Base-by-base conservation (phyloP, 2,797 vertebrate species). In the Enteromius viviparus region DNA sequence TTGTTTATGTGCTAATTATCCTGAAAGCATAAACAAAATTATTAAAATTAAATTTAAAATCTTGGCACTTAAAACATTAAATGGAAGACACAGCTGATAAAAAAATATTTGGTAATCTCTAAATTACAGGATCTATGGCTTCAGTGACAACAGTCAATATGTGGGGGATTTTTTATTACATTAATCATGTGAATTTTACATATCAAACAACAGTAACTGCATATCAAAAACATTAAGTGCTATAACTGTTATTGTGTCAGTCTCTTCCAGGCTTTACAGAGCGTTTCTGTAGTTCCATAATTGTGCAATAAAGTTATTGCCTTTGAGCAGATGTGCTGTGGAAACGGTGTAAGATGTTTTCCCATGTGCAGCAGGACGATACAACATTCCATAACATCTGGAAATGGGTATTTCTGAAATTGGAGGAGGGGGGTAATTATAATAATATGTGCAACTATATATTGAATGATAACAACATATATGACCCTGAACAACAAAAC, bases 311-410 rank as follows among this genome's bases (percentile, higher is more conserved):
- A 89, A 19, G 91, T 90, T 85, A 90, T 82, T 3, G 96, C 96
- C 53, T 88, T 76, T 0, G 89, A 75, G 2, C 76, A 91, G 17
- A 96, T 85, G 6, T 91, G 86, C 1, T 87, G 89, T 0, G 92
- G 85, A 51, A 95, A 47, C 0, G 11, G 47, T 0, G 88, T 78
- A 0, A 89, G 91, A 11, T 88, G 91, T 40, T 86, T 66, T 23
- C 89, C 80, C 0, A 95, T 55, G 88, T 96, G 93, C 32, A 98
- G 94, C 6, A 98, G 87, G 1, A 98, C 91, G 2, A 99, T 94
- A 84, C 97, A 98, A 87, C 97, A 97, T 72, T 99, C 98, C 10
- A 96, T 68, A 2, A 99, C 97, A 0, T 98, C 96, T 0, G 98
- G 98, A 85, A 94, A 97, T 0, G 96, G 94, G 88, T 90, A 96